Evolutionary conservation across 2,113 vertebrate species (phyloP), one percentile per base, ranked within the genome.

Genomic region (Daphoenositta chrysoptera): DNA sequence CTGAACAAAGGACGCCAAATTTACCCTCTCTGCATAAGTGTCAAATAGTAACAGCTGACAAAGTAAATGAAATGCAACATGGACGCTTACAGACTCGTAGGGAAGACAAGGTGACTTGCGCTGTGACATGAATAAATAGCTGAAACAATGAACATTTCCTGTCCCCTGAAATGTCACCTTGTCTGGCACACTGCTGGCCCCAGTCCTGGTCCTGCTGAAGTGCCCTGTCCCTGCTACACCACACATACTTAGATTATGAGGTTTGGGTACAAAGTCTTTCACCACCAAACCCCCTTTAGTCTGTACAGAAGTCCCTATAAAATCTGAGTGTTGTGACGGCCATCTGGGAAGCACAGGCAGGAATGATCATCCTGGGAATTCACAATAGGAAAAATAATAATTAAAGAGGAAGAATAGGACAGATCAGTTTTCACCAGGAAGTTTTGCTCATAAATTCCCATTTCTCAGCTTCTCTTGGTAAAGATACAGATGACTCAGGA

Each of bases 161-260:
- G 16, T 57, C 20, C 40, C 23, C 15, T 66, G 24, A 87, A 77
- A 58, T 44, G 19, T 51, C 58, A 68, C 40, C 26, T 30, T 83
- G 18, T 68, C 35, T 3, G 3, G 31, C 17, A 70, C 1, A 2
- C 24, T 65, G 30, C 39, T 68, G 39, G n/a, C 7, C 19, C 13
- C 19, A 33, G 6, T 18, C 23, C 13, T n/a, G 4, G 9, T 15
- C 87, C 65, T 71, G 19, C 18, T 83, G 54, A 40, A 56, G 21
- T 45, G 23, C 30, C 6, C 31, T 61, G 10, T 44, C 33, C 44
- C 17, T 1, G 3, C 21, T 47, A 28, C 0, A 1, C 27, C 11
- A 27, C 21, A 13, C 0, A 1, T 7, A 28, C 48, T 69, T 57
- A 30, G 10, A 50, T 54, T 56, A 13, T 1, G 5, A 73, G 4